Percentiles rank a stretch among this genome's conserved stretches.
Evolutionary conservation across 2,888 invertebrate genomes (phyloP).

Genomic region (Himalopsyche kuldschensis): DNA sequence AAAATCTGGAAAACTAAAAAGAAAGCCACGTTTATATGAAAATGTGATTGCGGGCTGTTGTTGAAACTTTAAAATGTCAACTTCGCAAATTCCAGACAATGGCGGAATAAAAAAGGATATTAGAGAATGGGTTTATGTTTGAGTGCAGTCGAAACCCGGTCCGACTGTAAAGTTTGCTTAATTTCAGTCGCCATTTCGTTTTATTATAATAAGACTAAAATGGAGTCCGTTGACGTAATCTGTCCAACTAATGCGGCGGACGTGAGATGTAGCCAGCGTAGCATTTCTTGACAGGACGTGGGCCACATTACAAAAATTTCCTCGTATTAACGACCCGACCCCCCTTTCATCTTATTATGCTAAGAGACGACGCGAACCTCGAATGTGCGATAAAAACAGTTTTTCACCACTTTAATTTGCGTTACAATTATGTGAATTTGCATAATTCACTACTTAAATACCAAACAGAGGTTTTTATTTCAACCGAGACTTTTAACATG

Average conservation of each 20-base stretch:
- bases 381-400: neutral
- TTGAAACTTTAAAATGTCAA: neutral
- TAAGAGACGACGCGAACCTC: neutral
- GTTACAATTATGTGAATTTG: neutral
- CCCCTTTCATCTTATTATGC: neutral
- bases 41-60: neutral
- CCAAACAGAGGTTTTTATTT: neutral
- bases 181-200: conserved; percentile 27
- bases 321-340: conserved; percentile 9
- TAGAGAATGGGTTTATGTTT: conserved; percentile 4
- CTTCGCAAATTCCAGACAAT: neutral
- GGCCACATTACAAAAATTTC: conserved; percentile 12
- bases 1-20: neutral
- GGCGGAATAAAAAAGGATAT: neutral
- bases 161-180: conserved; percentile 29
- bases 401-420: neutral
- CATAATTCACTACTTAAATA: neutral
- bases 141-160: conserved; percentile 23
- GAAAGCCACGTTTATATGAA: neutral
- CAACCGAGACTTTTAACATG: too few relatives aligned
- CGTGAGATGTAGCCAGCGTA: conserved; percentile 29
- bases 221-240: conserved; percentile 16
- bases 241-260: conserved; percentile 29
- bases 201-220: conserved; percentile 23
- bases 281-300: neutral